phyloP scores from a whole-genome alignment of 35 echinoderm and acorn worm species.

The Strongylocentrotus purpuratus region DNA sequence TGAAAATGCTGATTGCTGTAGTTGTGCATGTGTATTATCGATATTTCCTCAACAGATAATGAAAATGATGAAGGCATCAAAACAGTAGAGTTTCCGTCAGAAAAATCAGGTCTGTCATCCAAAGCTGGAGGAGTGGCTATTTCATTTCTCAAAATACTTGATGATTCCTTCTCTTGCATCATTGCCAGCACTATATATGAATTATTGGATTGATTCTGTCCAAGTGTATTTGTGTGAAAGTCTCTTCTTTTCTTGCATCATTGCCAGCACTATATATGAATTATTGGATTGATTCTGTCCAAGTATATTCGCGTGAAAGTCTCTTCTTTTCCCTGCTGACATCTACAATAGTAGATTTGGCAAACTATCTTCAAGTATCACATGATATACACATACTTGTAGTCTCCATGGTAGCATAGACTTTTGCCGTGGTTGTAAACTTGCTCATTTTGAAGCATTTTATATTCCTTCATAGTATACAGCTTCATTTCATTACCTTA shows the following conservation, averaged over 20 bases:
- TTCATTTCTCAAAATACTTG: background rate
- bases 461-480: background rate
- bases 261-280: background rate
- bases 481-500: background rate
- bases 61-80: background rate
- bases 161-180: background rate
- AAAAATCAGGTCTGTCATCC: conserved; percentile 7
- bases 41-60: background rate
- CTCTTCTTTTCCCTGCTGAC: background rate
- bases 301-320: background rate
- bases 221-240: background rate
- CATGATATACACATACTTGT: no score
- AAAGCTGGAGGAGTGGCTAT: background rate
- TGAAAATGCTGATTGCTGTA: no score
- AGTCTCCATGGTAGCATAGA: no score
- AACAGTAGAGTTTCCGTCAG: background rate
- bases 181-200: background rate
- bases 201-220: background rate
- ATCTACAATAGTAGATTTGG: background rate
- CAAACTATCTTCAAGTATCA: background rate
- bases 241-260: background rate
- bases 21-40: background rate
- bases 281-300: background rate
- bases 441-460: background rate
- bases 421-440: background rate